Evolutionary conservation across 2,888 invertebrate species (phyloP), one percentile per base, ranked within the genome.

Genomic region (Neria commutata): DNA sequence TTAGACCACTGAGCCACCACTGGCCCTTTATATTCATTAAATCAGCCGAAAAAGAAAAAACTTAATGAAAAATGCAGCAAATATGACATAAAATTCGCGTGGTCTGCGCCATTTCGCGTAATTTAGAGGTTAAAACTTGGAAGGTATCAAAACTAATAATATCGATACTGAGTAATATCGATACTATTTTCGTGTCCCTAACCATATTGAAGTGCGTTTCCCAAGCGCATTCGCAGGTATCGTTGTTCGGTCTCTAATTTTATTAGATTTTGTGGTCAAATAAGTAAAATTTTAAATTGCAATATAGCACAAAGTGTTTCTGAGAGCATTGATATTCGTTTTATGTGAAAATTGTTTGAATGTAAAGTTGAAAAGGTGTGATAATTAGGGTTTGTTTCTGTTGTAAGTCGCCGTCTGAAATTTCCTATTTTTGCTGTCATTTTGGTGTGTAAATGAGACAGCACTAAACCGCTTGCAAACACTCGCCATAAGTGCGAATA

Each of bases 221-320:
- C 68, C 69, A 70, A 71, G 77, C 80, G 78, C 77, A 80, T 79
- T 80, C 73, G 73, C 74, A 74, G 76, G 74, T 75, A 75, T 68
- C 67, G 69, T 71, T 64, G 58, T 66, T 67, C 54, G 63, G 64
- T 68, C 65, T 63, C 64, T 54, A 54, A 64, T 68, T 52, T 73
- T 69, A 74, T 68, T 71, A 69, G 69, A 61, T 71, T 74, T 65
- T 65, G 60, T 56, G 60, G 53, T 60, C 56, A 26, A 62, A 60
- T 63, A 64, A 59, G 58, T 25, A 42, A 3, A 21, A 62, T 58
- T 58, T 29, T 40, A 34, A 16, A 14, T 46, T 24, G 24, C 52
- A 51, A 56, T 47, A 26, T 52, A 54, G 60, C 57, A 54, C 6
- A 68, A 69, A 67, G 61, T 65, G 63, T 60, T 55, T 29, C 29